Evolutionary conservation across 2,888 invertebrate genomes (phyloP).

Genomic region (Apantesis nais): DNA sequence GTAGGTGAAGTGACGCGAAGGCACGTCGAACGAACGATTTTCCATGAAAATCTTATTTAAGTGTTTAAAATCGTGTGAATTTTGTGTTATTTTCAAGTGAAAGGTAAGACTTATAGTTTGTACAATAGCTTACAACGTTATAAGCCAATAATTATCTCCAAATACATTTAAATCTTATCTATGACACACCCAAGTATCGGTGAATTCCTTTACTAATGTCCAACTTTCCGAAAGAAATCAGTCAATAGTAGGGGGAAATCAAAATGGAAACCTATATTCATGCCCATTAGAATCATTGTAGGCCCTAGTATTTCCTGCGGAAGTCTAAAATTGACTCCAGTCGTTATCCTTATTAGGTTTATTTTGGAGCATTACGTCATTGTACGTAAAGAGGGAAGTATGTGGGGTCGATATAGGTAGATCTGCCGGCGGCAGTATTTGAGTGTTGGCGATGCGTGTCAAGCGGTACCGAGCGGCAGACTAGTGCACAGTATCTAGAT

Average conservation of each 20-base stretch:
- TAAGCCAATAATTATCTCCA: not conserved
- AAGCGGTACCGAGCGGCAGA: slow-evolving; percentile 28
- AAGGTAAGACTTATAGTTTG: slow-evolving; percentile 54
- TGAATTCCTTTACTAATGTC: slow-evolving; percentile 55
- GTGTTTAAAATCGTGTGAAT: slow-evolving; percentile 45
- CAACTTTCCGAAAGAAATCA: slow-evolving; percentile 46
- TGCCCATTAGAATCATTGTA: slow-evolving; percentile 19
- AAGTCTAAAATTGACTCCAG: slow-evolving; percentile 56
- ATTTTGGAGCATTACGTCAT: slow-evolving; percentile 85
- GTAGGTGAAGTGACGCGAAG: slow-evolving; percentile 66
- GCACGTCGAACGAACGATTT: slow-evolving; percentile 74
- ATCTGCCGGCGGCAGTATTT: slow-evolving; percentile 35
- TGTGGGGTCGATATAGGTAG: slow-evolving; percentile 53
- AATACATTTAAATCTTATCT: slow-evolving; percentile 52
- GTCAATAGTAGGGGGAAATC: slow-evolving; percentile 31
- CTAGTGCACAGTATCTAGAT: slow-evolving; percentile 54
- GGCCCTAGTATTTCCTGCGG: slow-evolving; percentile 44
- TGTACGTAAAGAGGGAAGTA: slow-evolving; percentile 57
- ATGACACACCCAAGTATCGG: slow-evolving; percentile 79
- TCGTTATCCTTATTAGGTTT: slow-evolving; percentile 79
- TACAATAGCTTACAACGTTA: not conserved
- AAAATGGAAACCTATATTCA: slow-evolving; percentile 25
- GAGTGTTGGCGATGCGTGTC: slow-evolving; percentile 40
- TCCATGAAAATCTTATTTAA: slow-evolving; percentile 52
- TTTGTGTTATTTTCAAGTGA: slow-evolving; percentile 45